Evolutionary conservation across 2,797 vertebrate species (phyloP), one percentile per base, ranked within the genome.

Genomic region (Sebastes hubbsi): DNA sequence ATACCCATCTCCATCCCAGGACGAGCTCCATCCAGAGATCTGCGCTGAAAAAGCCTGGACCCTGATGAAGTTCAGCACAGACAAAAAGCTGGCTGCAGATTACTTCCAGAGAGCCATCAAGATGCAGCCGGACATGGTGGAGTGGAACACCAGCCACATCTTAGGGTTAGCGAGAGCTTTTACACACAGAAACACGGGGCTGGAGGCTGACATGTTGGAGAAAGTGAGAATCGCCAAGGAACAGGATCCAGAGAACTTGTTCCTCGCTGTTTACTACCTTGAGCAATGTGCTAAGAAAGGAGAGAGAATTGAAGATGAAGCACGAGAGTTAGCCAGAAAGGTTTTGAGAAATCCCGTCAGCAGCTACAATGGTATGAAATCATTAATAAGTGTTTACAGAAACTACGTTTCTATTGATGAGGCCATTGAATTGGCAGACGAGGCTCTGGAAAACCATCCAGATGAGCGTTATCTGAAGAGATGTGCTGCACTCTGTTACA

Each of bases 11-110:
- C 88, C 89, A 9, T 68, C 65, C 12, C 76, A 56, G 34, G 88
- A 80, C 0, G 77, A 92, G 16, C 90, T 87, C 13, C 91, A 94
- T 14, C 86, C 91, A 0, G 94, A 95, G 74, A 73, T 93, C 65
- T 88, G 61, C 1, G 93, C 91, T 3, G 94, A 95, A 34, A 94
- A 93, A 62, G 94, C 87, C 70, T 95, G 93, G 91, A 91, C 89
- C 9, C 75, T 94, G 80, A 93, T 92, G 93, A 90, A 83, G 14
- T 84, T 90, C 12, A 13, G 42, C 13, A 0, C 0, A 8, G 49
- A 68, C 0, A 9, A 70, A 14, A 70, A 30, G 52, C 38, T 5
- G 3, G 91, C 87, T 2, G 75, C 32, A 6, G 75, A 88, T 4
- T 84, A 56, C 49, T 94, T 94, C 64, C 81, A 89, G 77, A 91